A percentile compares a stretch with the other conserved stretches of the same genome.
Evolutionary conservation across 1,140 invertebrate species (phyloP).

Genomic region (Macrostomum lignano): DNA sequence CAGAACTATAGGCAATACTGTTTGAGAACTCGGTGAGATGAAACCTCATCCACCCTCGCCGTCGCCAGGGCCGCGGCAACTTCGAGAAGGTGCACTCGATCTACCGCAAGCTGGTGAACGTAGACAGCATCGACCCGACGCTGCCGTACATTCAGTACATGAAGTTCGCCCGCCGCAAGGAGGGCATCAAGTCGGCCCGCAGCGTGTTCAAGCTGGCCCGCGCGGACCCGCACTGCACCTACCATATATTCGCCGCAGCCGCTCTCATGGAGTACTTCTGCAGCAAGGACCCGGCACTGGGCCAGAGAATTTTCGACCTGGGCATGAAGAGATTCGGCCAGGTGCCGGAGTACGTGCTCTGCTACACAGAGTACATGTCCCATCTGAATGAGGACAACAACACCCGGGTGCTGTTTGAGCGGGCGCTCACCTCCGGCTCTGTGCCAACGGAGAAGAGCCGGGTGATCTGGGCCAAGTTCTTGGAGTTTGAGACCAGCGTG

Average conservation of each 20-base stretch:
- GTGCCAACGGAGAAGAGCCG: constrained; percentile 65
- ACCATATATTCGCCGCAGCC: constrained; percentile 78
- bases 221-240: constrained; percentile 53
- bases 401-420: constrained; percentile 78
- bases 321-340: constrained; percentile 81
- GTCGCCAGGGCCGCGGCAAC: constrained; percentile 63
- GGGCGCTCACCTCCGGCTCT: constrained; percentile 69
- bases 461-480: constrained; percentile 88
- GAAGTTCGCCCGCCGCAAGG: constrained; percentile 80
- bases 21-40: too few relatives aligned
- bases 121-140: constrained; percentile 63
- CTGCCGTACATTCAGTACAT: constrained; percentile 93
- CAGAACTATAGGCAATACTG: too few relatives aligned
- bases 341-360: constrained; percentile 67
- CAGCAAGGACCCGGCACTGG: constrained; percentile 91
- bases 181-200: constrained; percentile 81
- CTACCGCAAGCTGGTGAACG: constrained; percentile 62
- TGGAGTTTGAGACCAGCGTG: constrained; percentile 92
- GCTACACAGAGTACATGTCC: constrained; percentile 83
- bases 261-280: constrained; percentile 98
- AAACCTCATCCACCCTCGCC: too few relatives aligned
- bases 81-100: constrained; percentile 90
- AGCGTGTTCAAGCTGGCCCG: constrained; percentile 73
- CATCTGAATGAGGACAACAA: constrained; percentile 99
- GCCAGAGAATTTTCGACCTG: constrained; percentile 85